Evolutionary conservation across 2,113 vertebrate genomes (phyloP).

Genomic region (Cottus gobio): DNA sequence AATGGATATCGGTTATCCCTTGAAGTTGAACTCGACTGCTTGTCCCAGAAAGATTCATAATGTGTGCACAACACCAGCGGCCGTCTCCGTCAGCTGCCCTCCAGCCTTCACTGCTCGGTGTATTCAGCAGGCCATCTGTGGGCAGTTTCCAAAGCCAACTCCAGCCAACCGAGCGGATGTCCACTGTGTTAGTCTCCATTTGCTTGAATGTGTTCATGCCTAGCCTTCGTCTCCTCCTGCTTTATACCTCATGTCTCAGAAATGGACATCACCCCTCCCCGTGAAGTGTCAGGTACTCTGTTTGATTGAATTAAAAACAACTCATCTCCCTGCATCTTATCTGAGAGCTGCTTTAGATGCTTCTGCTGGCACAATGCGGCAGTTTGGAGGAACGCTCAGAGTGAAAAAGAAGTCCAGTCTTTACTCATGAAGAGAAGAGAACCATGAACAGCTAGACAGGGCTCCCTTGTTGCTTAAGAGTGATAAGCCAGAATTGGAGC

Average conservation of each 20-base stretch:
- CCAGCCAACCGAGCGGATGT: conserved; percentile 33
- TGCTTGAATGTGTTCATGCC: conserved; percentile 26
- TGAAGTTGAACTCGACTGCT: conserved; percentile 48
- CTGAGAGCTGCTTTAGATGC: conserved; percentile 16
- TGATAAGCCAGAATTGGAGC: conserved; percentile 71
- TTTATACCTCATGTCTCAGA: conserved; percentile 25
- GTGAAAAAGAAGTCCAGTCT: conserved; percentile 29
- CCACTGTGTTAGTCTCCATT: conserved; percentile 28
- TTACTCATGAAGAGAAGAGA: conserved; percentile 60
- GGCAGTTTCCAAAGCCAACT: conserved; percentile 40
- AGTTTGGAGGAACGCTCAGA: conserved; percentile 29
- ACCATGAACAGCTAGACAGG: conserved; percentile 49
- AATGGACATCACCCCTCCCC: conserved; percentile 26
- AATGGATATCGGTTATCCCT: conserved; percentile 47
- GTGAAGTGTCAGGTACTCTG: conserved; percentile 37
- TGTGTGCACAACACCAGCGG: conserved; percentile 51
- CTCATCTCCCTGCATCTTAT: conserved; percentile 20
- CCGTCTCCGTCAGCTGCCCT: conserved; percentile 35
- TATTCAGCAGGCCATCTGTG: conserved; percentile 68
- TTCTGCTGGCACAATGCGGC: conserved; percentile 27
- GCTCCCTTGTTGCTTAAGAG: conserved; percentile 69
- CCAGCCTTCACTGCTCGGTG: conserved; percentile 21
- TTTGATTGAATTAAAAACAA: conserved; percentile 56
- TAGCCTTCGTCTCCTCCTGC: conserved; percentile 29
- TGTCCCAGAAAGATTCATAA: conserved; percentile 62